Evolutionary conservation across 2,113 vertebrate species (phyloP).

Genomic region (Phylloscopus whistleri): DNA sequence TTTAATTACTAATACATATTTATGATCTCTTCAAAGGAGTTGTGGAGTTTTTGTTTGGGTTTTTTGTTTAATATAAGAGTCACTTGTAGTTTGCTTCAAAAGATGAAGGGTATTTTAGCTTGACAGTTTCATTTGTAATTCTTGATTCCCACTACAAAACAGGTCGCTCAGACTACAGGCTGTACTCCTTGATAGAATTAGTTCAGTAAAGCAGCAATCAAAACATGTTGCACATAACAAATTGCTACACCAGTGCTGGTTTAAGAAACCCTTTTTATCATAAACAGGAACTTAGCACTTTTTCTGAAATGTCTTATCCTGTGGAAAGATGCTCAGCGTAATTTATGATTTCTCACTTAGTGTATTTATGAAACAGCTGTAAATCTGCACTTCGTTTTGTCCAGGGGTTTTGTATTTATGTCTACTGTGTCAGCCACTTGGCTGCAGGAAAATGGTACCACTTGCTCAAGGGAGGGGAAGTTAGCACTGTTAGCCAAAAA

Average conservation of each 20-base stretch:
- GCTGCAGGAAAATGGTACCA: background rate
- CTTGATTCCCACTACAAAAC: background rate
- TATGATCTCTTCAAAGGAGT: constrained; percentile 8
- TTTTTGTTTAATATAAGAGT: background rate
- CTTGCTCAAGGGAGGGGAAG: background rate
- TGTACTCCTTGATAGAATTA: background rate
- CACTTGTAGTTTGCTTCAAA: background rate
- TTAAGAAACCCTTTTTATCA: background rate
- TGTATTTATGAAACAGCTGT: background rate
- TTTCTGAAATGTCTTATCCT: background rate
- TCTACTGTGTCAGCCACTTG: background rate
- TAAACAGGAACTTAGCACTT: constrained; percentile 12
- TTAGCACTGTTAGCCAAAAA: background rate
- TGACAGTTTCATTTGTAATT: background rate
- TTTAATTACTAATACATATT: constrained; percentile 20
- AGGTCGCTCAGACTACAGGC: background rate
- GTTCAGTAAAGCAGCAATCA: background rate
- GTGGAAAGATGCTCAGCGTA: background rate
- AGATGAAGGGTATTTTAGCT: background rate
- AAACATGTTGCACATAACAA: background rate
- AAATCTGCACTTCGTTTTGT: background rate
- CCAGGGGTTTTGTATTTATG: background rate
- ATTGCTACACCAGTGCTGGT: background rate
- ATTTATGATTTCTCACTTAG: background rate
- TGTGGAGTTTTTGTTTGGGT: background rate